Percentiles rank a stretch among this genome's conserved stretches.
These are phyloP conservation scores for Dipus sagitta DNA, from an alignment of 2,797 vertebrate genomes.

Conservation along the genomic window DNA sequence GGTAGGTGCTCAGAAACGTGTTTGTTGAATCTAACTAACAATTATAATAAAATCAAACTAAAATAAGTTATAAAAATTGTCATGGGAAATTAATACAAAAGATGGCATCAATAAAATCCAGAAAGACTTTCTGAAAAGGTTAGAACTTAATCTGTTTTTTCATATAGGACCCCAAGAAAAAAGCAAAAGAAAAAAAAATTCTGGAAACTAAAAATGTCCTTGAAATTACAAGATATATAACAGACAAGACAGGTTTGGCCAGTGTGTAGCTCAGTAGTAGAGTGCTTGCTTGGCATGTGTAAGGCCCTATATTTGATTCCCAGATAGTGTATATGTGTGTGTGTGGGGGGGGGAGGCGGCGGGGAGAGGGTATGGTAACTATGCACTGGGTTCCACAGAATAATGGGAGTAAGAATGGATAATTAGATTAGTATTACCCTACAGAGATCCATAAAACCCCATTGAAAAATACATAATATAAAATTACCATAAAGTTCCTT, in stretches of 20 bases:
- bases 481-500: constrained; percentile 37
- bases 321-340: neutral
- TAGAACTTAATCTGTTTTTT: neutral
- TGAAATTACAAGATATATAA: neutral
- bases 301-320: neutral
- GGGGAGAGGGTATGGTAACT: neutral
- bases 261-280: neutral
- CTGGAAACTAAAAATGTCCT: neutral
- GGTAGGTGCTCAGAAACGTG: neutral
- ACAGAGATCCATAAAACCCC: neutral
- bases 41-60: constrained; percentile 2
- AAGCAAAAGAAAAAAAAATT: constrained; percentile 19
- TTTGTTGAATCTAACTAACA: constrained; percentile 2
- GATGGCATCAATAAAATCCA: neutral
- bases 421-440: constrained; percentile 22
- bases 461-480: neutral
- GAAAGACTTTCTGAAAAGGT: neutral
- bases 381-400: neutral
- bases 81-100: constrained; percentile 16
- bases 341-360: too few relatives aligned
- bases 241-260: neutral
- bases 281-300: neutral
- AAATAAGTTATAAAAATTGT: neutral
- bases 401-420: neutral
- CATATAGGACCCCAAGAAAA: neutral